phyloP scores from a whole-genome alignment of 2,888 invertebrate genomes.

The Pyrocoelia pectoralis region DNA sequence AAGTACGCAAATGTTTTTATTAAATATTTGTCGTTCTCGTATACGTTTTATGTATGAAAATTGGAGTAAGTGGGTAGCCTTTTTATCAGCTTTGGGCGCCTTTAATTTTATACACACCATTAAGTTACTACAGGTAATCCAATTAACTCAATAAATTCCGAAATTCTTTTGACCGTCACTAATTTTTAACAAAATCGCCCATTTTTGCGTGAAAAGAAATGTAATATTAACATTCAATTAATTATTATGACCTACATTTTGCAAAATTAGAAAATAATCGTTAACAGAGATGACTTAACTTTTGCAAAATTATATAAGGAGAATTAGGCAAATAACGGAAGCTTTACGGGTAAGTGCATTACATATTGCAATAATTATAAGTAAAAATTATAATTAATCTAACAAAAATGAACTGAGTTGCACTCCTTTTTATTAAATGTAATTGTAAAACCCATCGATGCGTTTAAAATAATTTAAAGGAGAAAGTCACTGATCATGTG shows the following conservation, averaged over 20 bases:
- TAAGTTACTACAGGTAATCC: too few relatives aligned
- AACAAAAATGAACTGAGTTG: background rate
- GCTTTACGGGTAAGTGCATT: slow-evolving; percentile 4
- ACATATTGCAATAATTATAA: background rate
- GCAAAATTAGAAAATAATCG: background rate
- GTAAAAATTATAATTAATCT: background rate
- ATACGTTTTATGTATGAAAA: too few relatives aligned
- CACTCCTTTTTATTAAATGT: background rate
- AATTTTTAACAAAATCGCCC: too few relatives aligned
- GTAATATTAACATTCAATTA: too few relatives aligned
- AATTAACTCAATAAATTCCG: too few relatives aligned
- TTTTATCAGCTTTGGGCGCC: too few relatives aligned
- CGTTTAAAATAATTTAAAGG: slow-evolving; percentile 24
- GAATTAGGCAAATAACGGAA: slow-evolving; percentile 2
- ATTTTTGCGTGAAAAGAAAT: too few relatives aligned
- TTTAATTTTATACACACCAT: too few relatives aligned
- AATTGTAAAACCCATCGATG: slow-evolving; percentile 22
- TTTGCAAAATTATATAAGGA: background rate
- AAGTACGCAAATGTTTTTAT: too few relatives aligned
- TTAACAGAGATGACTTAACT: background rate
- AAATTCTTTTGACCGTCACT: too few relatives aligned
- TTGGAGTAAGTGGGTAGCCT: too few relatives aligned
- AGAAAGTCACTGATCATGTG: slow-evolving; percentile 31
- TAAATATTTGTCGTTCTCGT: too few relatives aligned
- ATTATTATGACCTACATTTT: background rate